Percentiles rank a stretch among this genome's conserved stretches.
Evolutionary conservation across 2,888 invertebrate species (phyloP).

Genomic region (Dryobota labecula): DNA sequence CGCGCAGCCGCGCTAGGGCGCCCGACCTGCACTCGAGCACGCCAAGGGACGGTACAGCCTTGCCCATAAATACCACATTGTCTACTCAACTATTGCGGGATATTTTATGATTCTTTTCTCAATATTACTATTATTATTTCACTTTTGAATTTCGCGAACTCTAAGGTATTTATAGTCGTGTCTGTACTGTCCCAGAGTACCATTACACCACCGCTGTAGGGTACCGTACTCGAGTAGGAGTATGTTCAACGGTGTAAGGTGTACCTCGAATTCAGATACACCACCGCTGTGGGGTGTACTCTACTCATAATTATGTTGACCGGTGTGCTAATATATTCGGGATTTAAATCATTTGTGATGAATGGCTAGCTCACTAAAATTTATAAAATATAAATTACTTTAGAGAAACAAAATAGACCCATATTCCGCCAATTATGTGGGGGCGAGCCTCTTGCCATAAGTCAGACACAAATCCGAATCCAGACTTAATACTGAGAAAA

Average conservation of each 20-base stretch:
- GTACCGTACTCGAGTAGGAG: neutral
- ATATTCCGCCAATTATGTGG: neutral
- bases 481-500: neutral
- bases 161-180: no score
- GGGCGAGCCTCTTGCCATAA: neutral
- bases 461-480: neutral
- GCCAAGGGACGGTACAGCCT: no score
- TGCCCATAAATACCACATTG: no score
- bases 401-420: neutral
- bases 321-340: constrained; percentile 11
- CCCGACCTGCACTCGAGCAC: no score
- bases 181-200: neutral
- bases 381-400: neutral
- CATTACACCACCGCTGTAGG: no score
- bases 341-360: neutral
- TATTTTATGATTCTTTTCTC: no score
- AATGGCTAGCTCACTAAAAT: neutral
- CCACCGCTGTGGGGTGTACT: neutral
- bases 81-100: no score
- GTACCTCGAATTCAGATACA: neutral
- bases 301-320: constrained; percentile 11
- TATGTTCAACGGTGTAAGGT: neutral
- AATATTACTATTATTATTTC: no score
- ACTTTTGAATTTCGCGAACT: no score
- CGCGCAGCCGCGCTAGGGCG: accelerated